Percentiles rank a stretch among this genome's conserved stretches.
These are phyloP conservation scores for Dasysyrphus albostriatus DNA, from an alignment of 2,888 invertebrate genomes.

Conservation along the genomic window DNA sequence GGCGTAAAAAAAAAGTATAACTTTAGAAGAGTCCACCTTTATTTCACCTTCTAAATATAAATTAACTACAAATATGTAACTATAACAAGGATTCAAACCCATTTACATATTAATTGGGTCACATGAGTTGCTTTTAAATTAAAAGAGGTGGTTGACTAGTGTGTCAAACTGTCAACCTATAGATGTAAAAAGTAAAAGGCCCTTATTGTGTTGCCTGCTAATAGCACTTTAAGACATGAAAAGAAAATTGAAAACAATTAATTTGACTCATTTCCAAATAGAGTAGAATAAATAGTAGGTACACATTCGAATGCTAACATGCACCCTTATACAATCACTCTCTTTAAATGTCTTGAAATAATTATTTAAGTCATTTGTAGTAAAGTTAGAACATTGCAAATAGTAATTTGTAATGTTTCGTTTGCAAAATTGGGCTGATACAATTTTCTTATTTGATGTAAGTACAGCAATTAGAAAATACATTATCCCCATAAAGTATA, in stretches of 20 bases:
- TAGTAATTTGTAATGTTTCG: too few relatives aligned
- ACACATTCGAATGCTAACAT: neutral
- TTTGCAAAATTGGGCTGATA: too few relatives aligned
- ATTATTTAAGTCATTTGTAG: neutral
- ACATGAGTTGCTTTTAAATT: constrained; percentile 25
- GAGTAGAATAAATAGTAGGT: neutral
- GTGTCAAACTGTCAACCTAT: neutral
- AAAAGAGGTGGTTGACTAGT: neutral
- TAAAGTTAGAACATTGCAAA: too few relatives aligned
- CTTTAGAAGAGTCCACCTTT: constrained; percentile 6
- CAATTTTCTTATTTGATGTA: too few relatives aligned
- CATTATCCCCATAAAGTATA: too few relatives aligned
- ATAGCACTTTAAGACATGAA: neutral
- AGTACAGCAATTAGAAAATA: too few relatives aligned
- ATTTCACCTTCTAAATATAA: constrained; percentile 27
- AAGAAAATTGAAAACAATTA: neutral
- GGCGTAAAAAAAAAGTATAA: neutral
- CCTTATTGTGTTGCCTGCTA: neutral
- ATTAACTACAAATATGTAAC: too few relatives aligned
- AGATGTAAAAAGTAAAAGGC: neutral
- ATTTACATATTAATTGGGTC: constrained; percentile 43
- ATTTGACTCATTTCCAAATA: neutral
- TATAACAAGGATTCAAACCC: neutral
- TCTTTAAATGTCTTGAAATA: neutral
- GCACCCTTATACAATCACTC: neutral